Conservation (phyloP, 2,113 vertebrate species). For the Clarias macrocephalus region DNA sequence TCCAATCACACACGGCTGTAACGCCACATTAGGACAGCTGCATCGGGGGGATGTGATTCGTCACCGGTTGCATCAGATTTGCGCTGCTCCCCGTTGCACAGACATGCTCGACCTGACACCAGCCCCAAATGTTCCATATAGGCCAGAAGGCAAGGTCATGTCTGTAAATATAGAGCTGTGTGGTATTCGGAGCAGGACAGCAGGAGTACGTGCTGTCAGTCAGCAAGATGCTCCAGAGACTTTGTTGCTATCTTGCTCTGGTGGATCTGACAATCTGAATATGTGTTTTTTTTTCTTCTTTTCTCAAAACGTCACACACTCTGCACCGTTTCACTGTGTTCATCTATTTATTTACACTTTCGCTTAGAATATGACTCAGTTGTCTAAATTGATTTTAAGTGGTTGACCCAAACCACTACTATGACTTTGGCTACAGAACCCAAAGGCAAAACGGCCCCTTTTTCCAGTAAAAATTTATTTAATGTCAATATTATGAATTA, state of each 20-base stretch:
- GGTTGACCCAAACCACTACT: neutral
- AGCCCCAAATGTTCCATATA: conserved; percentile 59
- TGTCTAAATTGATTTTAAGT: too few species aligned
- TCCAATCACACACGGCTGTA: neutral
- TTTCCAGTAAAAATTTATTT: neutral
- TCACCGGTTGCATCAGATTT: conserved; percentile 35
- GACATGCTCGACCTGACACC: conserved; percentile 57
- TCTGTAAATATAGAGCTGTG: conserved; percentile 67
- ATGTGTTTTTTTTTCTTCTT: too few species aligned
- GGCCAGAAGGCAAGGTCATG: conserved; percentile 69
- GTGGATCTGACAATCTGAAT: neutral
- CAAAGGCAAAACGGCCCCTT: neutral
- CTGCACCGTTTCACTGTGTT: neutral
- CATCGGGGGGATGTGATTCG: conserved; percentile 62
- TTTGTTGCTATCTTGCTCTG: neutral
- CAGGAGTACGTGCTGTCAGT: conserved; percentile 15
- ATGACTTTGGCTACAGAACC: neutral
- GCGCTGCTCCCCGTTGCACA: conserved; percentile 37
- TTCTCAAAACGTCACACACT: neutral
- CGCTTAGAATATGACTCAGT: neutral
- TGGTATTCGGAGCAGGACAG: conserved; percentile 22
- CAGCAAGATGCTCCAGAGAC: conserved; percentile 1
- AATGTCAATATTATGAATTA: neutral
- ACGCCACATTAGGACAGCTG: conserved; percentile 40
- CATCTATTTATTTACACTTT: neutral